These are phyloP conservation scores for Lepidochitona cinerea DNA, from an alignment of 2,888 invertebrate genomes.

Conservation along the genomic window DNA sequence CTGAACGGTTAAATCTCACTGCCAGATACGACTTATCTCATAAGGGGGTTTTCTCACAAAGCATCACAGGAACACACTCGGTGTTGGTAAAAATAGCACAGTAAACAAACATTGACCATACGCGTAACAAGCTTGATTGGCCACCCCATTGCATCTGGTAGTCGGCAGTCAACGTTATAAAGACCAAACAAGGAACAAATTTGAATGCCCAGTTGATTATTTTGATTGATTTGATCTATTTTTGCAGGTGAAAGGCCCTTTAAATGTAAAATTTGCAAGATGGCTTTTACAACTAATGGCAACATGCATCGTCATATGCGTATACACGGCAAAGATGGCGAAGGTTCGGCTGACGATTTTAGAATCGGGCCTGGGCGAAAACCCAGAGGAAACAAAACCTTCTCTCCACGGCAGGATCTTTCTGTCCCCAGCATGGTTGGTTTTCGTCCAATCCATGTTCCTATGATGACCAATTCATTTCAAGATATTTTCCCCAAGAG, in stretches of 20 bases:
- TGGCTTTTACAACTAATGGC: constrained; percentile 88
- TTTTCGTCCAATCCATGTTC: not conserved
- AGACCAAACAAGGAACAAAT: no score
- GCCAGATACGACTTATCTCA: no score
- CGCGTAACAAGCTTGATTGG: no score
- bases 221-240: not conserved
- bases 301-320: constrained; percentile 89
- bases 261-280: constrained; percentile 83
- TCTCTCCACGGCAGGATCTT: not conserved
- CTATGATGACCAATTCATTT: not conserved
- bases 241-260: constrained; percentile 81
- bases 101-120: no score
- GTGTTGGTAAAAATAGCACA: no score
- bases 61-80: no score
- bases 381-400: not conserved
- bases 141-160: not conserved
- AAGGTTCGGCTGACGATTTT: not conserved
- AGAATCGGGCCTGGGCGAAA: not conserved
- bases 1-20: no score
- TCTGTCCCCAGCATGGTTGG: not conserved
- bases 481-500: not conserved
- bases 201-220: no score
- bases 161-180: not conserved
- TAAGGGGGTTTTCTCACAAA: not conserved
- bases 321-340: constrained; percentile 75